Evolutionary conservation across 2,113 vertebrate species (phyloP).

Genomic region (Mastomys natalensis): DNA sequence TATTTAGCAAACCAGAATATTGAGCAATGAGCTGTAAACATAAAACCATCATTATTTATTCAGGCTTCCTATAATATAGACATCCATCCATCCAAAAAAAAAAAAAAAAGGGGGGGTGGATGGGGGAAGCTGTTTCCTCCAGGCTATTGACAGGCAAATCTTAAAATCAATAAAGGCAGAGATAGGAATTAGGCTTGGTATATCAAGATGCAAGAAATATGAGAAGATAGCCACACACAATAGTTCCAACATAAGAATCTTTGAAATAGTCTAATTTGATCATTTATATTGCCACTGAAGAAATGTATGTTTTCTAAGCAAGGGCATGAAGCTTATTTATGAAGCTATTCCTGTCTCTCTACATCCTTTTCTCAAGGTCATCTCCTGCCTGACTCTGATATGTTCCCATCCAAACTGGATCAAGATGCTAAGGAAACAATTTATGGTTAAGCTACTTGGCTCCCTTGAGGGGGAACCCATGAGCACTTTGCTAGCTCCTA

Average conservation of each 20-base stretch:
- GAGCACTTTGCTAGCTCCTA: background rate
- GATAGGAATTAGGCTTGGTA: background rate
- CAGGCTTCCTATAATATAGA: background rate
- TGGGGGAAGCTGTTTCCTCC: background rate
- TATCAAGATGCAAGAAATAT: background rate
- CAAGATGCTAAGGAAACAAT: background rate
- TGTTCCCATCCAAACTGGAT: background rate
- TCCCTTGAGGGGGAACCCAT: background rate
- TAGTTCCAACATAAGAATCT: background rate
- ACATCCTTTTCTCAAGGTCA: background rate
- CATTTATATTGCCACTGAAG: background rate
- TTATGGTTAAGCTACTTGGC: background rate
- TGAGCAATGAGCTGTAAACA: background rate
- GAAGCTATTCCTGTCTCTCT: background rate
- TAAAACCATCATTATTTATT: conserved; percentile 4
- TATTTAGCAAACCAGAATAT: background rate
- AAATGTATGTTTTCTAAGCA: conserved; percentile 12
- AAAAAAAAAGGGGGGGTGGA: too few relatives aligned
- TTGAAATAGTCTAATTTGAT: background rate
- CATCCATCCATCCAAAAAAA: too few relatives aligned
- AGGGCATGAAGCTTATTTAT: background rate
- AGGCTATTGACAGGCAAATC: background rate
- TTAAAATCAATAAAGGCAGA: background rate
- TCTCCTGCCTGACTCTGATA: background rate
- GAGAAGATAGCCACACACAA: background rate